These are phyloP conservation scores for Caracal caracal DNA, from an alignment of 2,113 vertebrate genomes.

Conservation along the genomic window DNA sequence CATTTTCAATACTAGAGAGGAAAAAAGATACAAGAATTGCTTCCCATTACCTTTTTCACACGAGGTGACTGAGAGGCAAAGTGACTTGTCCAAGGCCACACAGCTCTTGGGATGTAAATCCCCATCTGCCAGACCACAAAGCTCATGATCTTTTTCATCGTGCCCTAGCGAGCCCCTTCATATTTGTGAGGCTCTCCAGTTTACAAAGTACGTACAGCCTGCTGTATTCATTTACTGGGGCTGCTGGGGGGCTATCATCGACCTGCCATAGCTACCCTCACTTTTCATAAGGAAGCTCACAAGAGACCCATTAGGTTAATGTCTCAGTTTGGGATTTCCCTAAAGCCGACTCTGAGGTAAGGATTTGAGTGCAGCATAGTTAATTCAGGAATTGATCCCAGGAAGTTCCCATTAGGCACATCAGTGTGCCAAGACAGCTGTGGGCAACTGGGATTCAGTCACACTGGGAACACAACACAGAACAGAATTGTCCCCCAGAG, in stretches of 20 bases:
- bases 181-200: background rate
- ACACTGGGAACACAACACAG: background rate
- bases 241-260: background rate
- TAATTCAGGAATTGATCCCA: background rate
- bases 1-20: background rate
- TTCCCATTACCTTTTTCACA: background rate
- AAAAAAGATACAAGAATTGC: background rate
- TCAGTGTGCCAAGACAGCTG: background rate
- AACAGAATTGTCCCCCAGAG: background rate
- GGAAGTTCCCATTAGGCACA: background rate
- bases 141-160: background rate
- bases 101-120: background rate
- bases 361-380: background rate
- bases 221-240: background rate
- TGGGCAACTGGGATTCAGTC: background rate
- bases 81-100: background rate
- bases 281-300: slow-evolving; percentile 10
- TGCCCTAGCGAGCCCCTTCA: background rate
- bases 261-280: too few relatives aligned
- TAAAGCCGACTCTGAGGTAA: background rate
- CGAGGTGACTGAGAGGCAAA: background rate
- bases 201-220: background rate
- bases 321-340: background rate
- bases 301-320: background rate
- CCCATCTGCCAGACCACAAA: background rate